phyloP scores from a whole-genome alignment of 53 echinoderm and acorn worm species.

The Crossaster papposus region DNA sequence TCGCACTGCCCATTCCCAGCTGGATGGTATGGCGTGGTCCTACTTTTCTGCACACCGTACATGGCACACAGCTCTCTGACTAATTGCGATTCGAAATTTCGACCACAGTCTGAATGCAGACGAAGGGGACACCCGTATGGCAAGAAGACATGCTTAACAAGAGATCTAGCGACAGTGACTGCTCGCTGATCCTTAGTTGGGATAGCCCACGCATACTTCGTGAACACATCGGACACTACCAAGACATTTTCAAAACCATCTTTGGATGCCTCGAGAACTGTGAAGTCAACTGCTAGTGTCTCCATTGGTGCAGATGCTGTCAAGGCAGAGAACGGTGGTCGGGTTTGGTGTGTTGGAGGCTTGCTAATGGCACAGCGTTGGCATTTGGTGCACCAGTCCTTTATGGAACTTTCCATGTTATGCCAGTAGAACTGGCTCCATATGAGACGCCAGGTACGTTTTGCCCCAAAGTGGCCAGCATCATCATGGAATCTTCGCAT shows the following conservation, averaged over 20 bases:
- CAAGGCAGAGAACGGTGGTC: too few species aligned
- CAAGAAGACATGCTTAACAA: constrained; percentile 41
- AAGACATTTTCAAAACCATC: too few species aligned
- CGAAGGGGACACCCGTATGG: constrained; percentile 47
- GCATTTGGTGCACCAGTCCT: constrained; percentile 29
- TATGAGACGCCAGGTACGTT: constrained; percentile 9
- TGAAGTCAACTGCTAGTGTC: too few species aligned
- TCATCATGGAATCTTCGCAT: not conserved
- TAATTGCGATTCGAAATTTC: constrained; percentile 33
- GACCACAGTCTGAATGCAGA: constrained; percentile 51
- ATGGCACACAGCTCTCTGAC: constrained; percentile 43
- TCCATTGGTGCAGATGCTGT: too few species aligned
- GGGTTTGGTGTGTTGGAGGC: too few species aligned
- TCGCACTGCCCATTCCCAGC: too few species aligned
- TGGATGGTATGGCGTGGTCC: too few species aligned
- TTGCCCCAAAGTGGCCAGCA: constrained; percentile 39
- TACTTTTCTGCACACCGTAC: constrained; percentile 35
- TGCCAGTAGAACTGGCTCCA: constrained; percentile 32
- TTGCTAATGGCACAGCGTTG: constrained; percentile 40
- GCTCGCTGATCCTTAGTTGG: too few species aligned
- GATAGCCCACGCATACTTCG: too few species aligned
- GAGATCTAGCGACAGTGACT: constrained; percentile 31
- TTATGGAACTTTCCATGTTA: not conserved
- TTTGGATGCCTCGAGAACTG: too few species aligned
- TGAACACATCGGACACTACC: too few species aligned